Base-by-base conservation (phyloP, 1,140 invertebrate species). In the Sweltsa coloradensis region DNA sequence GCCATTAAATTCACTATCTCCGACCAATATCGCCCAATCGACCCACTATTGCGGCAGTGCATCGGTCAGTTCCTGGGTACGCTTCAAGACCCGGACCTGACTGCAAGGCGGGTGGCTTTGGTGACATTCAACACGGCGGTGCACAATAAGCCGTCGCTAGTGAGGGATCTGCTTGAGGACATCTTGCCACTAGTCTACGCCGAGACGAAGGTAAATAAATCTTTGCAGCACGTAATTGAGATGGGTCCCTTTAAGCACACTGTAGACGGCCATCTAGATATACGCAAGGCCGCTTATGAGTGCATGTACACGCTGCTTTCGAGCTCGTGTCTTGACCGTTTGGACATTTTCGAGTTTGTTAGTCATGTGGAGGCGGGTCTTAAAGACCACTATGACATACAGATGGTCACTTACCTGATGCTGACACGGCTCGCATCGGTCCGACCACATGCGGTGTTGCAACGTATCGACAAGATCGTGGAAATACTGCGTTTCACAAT, bases 221-320 rank as follows among this genome's bases (percentile, higher is more conserved):
- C 97, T 63, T 68, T 99, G 1, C 97, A 99, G 50, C 75, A 93
- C 47, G 95, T 98, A 70, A 95, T 99, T 7, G 95, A 99, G 73
- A 99, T 99, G 96, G 96, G 96, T 34, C 96, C 96, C 2, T 99
- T 99, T 66, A 98, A 94, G 68, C 96, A 99, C 62, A 95, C 92
- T 1, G 91, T 99, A 5, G 96, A 99, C 65, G 96, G 98, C 75
- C 95, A 96, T 3, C 69, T 99, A 26, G 96, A 99, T 67, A 80
- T 98, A 39, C 76, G 96, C 60, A 98, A 99, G 68, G 93, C 95
- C 39, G 95, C 95, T 1, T 99, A 97, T 68, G 96, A 99, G 66
- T 99, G 95, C 69, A 98, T 99, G 95, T 99, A 99, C 69, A 99
- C 95, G 1, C 67, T 99, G 16, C 68, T n/a, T n/a, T n/a, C 98